A percentile compares a stretch with the other conserved stretches of the same genome.
phyloP scores from a whole-genome alignment of 2,797 vertebrate genomes.

The Sebastolobus alascanus region DNA sequence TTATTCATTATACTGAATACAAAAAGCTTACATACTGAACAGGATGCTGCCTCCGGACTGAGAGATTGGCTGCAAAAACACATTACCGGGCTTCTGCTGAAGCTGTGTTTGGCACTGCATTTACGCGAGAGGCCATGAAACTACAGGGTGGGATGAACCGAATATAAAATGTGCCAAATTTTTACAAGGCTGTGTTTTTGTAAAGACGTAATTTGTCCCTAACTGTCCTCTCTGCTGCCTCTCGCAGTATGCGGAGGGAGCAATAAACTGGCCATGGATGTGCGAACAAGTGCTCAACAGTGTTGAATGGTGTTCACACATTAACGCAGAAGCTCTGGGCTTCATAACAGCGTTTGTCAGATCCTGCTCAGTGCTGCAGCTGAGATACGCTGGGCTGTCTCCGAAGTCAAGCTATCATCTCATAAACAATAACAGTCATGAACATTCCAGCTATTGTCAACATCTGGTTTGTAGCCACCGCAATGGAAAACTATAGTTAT shows the following conservation, averaged over 20 bases:
- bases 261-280: constrained; percentile 54
- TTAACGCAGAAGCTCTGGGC: constrained; percentile 51
- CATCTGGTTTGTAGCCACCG: constrained; percentile 26
- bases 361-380: constrained; percentile 42
- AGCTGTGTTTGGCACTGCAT: constrained; percentile 42
- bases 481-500: constrained; percentile 10
- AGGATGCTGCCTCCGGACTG: constrained; percentile 75
- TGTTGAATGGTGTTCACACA: constrained; percentile 68
- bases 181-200: constrained; percentile 60
- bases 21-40: constrained; percentile 71
- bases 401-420: constrained; percentile 15
- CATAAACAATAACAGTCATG: constrained; percentile 27
- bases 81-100: constrained; percentile 29
- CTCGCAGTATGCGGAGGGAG: constrained; percentile 36
- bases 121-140: constrained; percentile 55
- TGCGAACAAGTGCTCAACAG: constrained; percentile 59
- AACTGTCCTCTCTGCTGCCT: constrained; percentile 44
- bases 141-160: constrained; percentile 51
- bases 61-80: constrained; percentile 64
- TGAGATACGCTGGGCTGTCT: not conserved
- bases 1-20: constrained; percentile 45
- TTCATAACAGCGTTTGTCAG: constrained; percentile 56
- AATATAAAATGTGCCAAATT: constrained; percentile 58
- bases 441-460: constrained; percentile 15
- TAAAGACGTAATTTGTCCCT: constrained; percentile 56